Evolutionary conservation across 53 echinoderm and acorn worm species (phyloP).

Genomic region (Patiria pectinifera): DNA sequence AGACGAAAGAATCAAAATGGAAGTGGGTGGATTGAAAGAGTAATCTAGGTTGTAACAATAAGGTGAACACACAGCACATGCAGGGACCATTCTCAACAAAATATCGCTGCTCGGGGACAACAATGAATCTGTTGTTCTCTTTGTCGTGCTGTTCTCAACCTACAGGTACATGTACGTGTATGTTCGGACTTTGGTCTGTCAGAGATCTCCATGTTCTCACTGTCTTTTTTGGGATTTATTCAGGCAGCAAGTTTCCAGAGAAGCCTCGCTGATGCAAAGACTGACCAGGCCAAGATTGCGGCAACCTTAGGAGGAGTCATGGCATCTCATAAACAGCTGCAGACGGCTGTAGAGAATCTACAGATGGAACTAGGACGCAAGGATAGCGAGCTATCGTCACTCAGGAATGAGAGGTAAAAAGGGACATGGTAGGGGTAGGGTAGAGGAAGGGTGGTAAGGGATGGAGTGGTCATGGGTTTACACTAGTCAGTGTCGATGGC

Average conservation of each 20-base stretch:
- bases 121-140: no score
- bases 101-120: no score
- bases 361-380: conserved; percentile 92
- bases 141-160: no score
- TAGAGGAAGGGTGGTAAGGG: background rate
- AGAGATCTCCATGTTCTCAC: background rate
- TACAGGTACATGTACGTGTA: no score
- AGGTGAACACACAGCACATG: no score
- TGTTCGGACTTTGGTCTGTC: background rate
- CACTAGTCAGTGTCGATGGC: conserved; percentile 69
- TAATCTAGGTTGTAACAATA: no score
- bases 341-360: conserved; percentile 81
- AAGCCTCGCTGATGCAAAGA: conserved; percentile 80
- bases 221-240: background rate
- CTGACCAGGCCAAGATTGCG: conserved; percentile 85
- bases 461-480: no score
- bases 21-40: no score
- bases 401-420: conserved; percentile 52
- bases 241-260: conserved; percentile 79
- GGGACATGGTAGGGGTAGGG: background rate
- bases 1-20: no score
- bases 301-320: conserved; percentile 88
- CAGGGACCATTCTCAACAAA: no score
- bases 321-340: conserved; percentile 86
- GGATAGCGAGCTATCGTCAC: conserved; percentile 78